These are phyloP conservation scores for Brachyalestes nurse DNA, from an alignment of 2,797 vertebrate genomes.

Conservation along the genomic window DNA sequence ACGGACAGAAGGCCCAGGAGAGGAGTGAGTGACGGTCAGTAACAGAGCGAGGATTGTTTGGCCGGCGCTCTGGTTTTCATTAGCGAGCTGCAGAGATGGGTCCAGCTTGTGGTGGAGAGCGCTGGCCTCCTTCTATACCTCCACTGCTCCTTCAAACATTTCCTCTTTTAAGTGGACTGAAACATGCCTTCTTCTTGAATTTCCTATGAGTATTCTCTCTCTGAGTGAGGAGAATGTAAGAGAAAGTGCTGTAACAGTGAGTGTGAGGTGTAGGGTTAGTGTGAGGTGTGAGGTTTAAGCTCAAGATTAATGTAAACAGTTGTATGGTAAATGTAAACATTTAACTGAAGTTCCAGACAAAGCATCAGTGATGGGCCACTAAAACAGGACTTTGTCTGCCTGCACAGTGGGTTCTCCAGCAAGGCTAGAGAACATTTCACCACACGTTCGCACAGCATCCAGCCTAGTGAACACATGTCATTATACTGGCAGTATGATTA, in stretches of 20 bases:
- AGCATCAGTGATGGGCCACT: too few species aligned
- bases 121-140: conserved; percentile 62
- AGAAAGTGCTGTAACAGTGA: neutral
- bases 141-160: conserved; percentile 28
- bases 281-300: neutral
- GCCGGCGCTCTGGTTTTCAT: conserved; percentile 83
- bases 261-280: neutral
- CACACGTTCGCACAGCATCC: neutral
- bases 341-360: too few species aligned
- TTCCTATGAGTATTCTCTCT: conserved; percentile 26
- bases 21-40: conserved; percentile 66
- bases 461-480: neutral
- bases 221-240: neutral
- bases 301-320: too few species aligned
- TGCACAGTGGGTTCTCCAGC: too few species aligned
- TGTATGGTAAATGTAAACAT: too few species aligned
- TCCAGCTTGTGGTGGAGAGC: conserved; percentile 74
- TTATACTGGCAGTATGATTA: neutral
- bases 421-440: too few species aligned
- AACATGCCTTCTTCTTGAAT: conserved; percentile 33
- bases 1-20: conserved; percentile 20
- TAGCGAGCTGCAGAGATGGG: conserved; percentile 71
- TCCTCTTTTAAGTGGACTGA: conserved; percentile 42
- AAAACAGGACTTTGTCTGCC: too few species aligned
- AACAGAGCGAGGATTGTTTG: conserved; percentile 80